Evolutionary conservation across 2,113 vertebrate species (phyloP), one percentile per base, ranked within the genome.

Genomic region (Neolamprologus ventralis): DNA sequence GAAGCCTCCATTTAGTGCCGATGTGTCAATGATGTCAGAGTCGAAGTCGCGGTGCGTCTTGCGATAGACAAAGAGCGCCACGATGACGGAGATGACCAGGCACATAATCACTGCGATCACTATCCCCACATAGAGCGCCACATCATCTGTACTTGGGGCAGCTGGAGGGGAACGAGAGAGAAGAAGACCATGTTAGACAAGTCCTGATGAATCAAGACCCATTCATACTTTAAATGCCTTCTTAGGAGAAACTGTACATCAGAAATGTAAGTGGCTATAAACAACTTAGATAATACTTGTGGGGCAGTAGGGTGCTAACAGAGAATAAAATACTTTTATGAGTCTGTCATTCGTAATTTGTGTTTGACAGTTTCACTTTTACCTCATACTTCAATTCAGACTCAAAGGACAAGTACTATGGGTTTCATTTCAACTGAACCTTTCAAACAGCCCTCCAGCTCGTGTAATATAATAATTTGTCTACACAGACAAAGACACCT

Each of bases 11-110:
- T 99, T 99, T 1, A 99, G 96, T 0, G 98, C 98, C 0, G 98
- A 98, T 19, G 98, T 97, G 95, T 99, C 98, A 7, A 98, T 98
- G 78, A 99, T 98, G 84, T 98, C 98, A 0, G 98, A 99, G 89
- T 98, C 97, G 45, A 99, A 99, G 96, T 98, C 98, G 0, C 97
- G 97, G 85, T 99, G 98, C 17, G 98, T 99, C 95, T 99, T 99
- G 86, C 98, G 97, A 82, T 99, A 99, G 31, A 99, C 97, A 13
- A 99, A 98, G 6, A 99, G 96, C 1, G 98, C 97, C 94, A 99
- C 97, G 0, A 94, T 97, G 85, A 98, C 96, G 0, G 97, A 97
- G 92, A 99, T 98, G n/a, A 98, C 97, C 89, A 99, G 96, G 95
- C 98, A 99, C 87, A 99, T 97, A 1, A 98, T 98, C 88, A 99